phyloP scores from a whole-genome alignment of 2,888 invertebrate genomes.

The Mellilla xanthometata region DNA sequence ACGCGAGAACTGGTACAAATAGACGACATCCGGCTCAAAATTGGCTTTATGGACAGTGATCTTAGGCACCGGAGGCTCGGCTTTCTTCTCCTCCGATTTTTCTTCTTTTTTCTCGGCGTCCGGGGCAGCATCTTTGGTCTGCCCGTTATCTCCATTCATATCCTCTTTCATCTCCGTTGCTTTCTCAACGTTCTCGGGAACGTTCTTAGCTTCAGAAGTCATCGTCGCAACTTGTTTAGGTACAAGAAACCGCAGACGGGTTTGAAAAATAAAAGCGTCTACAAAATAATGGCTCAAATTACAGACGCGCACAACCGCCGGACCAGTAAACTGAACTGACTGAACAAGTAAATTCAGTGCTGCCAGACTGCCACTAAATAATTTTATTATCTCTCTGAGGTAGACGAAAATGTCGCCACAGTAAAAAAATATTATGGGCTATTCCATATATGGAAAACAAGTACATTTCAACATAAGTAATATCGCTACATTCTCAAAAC shows the following conservation, averaged over 20 bases:
- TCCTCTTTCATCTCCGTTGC: conserved; percentile 84
- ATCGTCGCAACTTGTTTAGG: conserved; percentile 81
- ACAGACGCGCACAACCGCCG: background rate
- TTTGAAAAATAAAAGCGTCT: background rate
- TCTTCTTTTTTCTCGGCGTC: conserved; percentile 76
- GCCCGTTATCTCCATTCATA: conserved; percentile 72
- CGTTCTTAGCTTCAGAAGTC: conserved; percentile 90
- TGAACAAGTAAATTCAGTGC: no score
- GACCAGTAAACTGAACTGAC: no score
- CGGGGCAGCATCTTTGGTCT: conserved; percentile 67
- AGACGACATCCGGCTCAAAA: conserved; percentile 96
- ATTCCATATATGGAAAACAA: no score
- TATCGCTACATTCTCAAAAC: no score
- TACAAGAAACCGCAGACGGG: background rate
- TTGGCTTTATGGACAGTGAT: conserved; percentile 92
- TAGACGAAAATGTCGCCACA: no score
- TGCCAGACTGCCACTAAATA: no score
- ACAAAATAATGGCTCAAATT: background rate
- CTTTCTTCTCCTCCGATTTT: conserved; percentile 77
- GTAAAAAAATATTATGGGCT: no score
- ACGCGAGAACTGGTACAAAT: conserved; percentile 96
- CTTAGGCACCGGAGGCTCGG: conserved; percentile 88
- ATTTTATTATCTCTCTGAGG: no score
- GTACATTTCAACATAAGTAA: no score
- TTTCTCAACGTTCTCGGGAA: conserved; percentile 84